Evolutionary conservation across 2,797 vertebrate species (phyloP), one percentile per base, ranked within the genome.

Genomic region (Nyctalus aviator): DNA sequence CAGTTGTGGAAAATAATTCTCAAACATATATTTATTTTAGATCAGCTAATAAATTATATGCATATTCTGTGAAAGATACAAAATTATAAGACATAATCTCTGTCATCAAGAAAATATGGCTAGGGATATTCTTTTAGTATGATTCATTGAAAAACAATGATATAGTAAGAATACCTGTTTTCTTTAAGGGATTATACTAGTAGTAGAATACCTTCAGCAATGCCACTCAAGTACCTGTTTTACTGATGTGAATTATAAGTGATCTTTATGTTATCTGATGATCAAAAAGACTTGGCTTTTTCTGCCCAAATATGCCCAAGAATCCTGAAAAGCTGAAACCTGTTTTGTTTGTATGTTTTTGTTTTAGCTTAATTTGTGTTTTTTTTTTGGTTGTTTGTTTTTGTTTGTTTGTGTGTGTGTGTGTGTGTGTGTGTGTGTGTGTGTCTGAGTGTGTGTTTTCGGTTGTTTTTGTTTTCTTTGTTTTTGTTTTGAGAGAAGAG

Each of bases 11-110:
- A 15, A 83, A 37, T 81, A 82, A 78, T 57, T 84, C 25, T 68
- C 46, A 79, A 92, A 86, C 8, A 55, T 27, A 41, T 32, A 46
- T 66, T 84, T 91, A 91, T 88, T 85, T 94, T 86, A 90, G 30
- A 76, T 64, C 27, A 91, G 8, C 27, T 75, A 84, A 25, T 9
- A 92, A 96, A 64, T 85, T 94, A 73, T 76, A 59, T 81, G 35
- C 72, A n/a, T 69, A 83, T 78, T 84, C 20, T 88, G 30, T 44
- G 13, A 76, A 76, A 4, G 20, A 77, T 55, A 35, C 17, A 88
- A 88, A 89, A 95, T 90, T 79, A 59, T 66, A 82, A 83, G 30
- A 46, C 10, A 62, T 8, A 41, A 21, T 50, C 75, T 18, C 27
- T 84, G 37, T 72, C 17, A 76, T 89, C 79, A 95, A 87, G 27